Base-by-base conservation (phyloP, 2,113 vertebrate genomes). In the Lampris megalopsis region DNA sequence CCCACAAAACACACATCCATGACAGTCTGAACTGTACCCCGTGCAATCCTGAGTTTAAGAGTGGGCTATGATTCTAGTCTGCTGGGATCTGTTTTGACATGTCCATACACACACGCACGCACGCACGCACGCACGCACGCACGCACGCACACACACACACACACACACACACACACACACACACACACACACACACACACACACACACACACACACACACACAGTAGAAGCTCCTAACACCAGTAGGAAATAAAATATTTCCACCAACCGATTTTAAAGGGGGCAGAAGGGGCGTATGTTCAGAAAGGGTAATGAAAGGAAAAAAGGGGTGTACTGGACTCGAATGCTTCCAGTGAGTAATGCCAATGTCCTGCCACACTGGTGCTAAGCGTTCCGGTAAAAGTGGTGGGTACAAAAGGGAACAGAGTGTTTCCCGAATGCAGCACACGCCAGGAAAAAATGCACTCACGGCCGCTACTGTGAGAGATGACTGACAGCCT, bases 271-370 rank as follows among this genome's bases (percentile, higher is more conserved):
- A 67, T 49, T 54, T 7, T 40, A 37, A 36, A 40, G 7, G 66
- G 36, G 1, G 56, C 9, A n/a, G n/a, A 24, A 45, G 7, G 11
- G 3, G 24, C 24, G 24, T 24, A 24, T 24, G 24, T 24, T 24
- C 24, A 24, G 11, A 41, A 4, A 7, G 40, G 9, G 5, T 48
- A 69, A 70, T 58, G 67, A 70, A 52, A 43, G 8, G 53, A 70
- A 52, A 47, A 41, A 13, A 10, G 41, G 47, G 9, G 6, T 52
- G 43, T 45, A 85, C 88, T 87, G 90, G 93, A 93, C 92, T 92
- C 89, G 89, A 86, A 65, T 85, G 89, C 90, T 49, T 86, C 90
- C 90, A 73, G 81, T 92, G 93, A 94, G 90, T 88, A 92, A 93
- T 78, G 83, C 91, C 84, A 90, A 92, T 91, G 91, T 93, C 92